Evolutionary conservation across 2,888 invertebrate species (phyloP).

Genomic region (Linnaemya vulpina): DNA sequence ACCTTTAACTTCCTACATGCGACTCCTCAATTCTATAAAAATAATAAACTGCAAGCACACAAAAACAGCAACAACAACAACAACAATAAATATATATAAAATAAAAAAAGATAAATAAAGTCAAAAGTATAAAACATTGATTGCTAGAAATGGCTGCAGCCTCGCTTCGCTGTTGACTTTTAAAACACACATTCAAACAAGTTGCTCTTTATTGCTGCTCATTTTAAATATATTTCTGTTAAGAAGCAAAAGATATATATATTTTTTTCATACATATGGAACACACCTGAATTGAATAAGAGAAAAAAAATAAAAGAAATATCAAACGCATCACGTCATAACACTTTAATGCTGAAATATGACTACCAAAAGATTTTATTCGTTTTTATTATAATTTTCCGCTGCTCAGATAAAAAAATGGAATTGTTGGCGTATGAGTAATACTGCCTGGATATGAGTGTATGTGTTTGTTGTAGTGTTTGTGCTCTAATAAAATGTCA

Average conservation of each 20-base stretch:
- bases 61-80: slow-evolving; percentile 28
- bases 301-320: slow-evolving; percentile 56
- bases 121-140: slow-evolving; percentile 54
- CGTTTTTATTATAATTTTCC: slow-evolving; percentile 13
- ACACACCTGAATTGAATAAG: slow-evolving; percentile 76
- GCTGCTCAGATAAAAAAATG: neutral
- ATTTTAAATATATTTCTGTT: slow-evolving; percentile 43
- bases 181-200: slow-evolving; percentile 27
- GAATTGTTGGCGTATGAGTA: slow-evolving; percentile 69
- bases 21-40: slow-evolving; percentile 52
- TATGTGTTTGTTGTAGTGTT: neutral
- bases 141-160: slow-evolving; percentile 44
- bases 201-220: slow-evolving; percentile 41
- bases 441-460: neutral
- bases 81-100: slow-evolving; percentile 20
- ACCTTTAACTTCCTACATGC: slow-evolving; percentile 81
- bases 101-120: slow-evolving; percentile 52
- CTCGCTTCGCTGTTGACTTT: slow-evolving; percentile 36
- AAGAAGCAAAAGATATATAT: neutral
- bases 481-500: slow-evolving; percentile 61
- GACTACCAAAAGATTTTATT: slow-evolving; percentile 60
- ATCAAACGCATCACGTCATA: slow-evolving; percentile 77
- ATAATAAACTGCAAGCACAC: slow-evolving; percentile 1
- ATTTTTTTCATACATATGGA: slow-evolving; percentile 49
- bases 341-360: slow-evolving; percentile 65